These are phyloP conservation scores for Achatina immaculata DNA, from an alignment of 1,140 invertebrate species.

Conservation along the genomic window DNA sequence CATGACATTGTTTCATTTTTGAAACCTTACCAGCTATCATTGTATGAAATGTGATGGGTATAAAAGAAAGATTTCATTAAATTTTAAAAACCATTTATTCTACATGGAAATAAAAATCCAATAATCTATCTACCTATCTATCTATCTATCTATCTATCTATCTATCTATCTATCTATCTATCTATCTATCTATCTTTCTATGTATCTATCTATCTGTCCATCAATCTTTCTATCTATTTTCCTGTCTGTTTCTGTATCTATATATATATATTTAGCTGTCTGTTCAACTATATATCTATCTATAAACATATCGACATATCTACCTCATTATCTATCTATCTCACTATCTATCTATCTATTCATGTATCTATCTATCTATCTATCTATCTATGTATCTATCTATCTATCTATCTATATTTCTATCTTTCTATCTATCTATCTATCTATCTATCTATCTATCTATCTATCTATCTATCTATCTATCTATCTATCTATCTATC, in stretches of 20 bases:
- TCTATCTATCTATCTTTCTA: too few relatives aligned
- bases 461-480: constrained; percentile 4
- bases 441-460: constrained; percentile 4
- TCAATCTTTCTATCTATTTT: too few relatives aligned
- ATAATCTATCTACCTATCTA: background rate
- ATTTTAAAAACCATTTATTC: background rate
- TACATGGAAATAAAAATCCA: background rate
- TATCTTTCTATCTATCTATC: constrained; percentile 4
- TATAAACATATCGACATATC: background rate
- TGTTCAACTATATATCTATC: background rate
- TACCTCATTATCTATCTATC: background rate
- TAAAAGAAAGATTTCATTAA: background rate
- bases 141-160: too few relatives aligned
- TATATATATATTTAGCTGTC: background rate
- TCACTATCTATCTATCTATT: too few relatives aligned
- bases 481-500: constrained; percentile 4
- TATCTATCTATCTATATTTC: too few relatives aligned
- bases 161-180: constrained; percentile 4
- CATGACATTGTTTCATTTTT: too few relatives aligned
- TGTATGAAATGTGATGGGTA: too few relatives aligned
- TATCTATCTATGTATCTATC: background rate
- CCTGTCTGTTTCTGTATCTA: too few relatives aligned
- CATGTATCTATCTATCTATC: constrained; percentile 4
- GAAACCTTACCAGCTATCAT: too few relatives aligned
- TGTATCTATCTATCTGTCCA: too few relatives aligned